Evolutionary conservation across 2,113 vertebrate species (phyloP), one percentile per base, ranked within the genome.

Genomic region (Meriones unguiculatus): DNA sequence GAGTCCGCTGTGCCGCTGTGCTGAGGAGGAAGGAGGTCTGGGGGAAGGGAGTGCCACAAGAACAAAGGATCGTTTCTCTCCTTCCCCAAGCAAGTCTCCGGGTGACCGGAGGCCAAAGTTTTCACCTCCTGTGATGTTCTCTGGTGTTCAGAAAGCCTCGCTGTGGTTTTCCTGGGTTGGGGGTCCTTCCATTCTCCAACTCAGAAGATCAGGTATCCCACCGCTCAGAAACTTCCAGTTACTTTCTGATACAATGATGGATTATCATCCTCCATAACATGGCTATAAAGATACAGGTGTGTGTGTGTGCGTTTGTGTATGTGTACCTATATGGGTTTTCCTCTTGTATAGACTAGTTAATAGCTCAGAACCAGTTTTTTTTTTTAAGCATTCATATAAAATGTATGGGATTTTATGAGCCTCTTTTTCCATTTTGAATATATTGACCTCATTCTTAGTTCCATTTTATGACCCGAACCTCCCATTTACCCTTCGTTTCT

Each of bases 401-500:
- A 80, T 69, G 1, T 28, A 24, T 38, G 73, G 32, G 59, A n/a
- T 84, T 72, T 73, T 82, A 64, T 78, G 64, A 28, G 13, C 22
- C 46, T 50, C 57, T 57, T 67, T 25, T n/a, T 50, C 50, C 24
- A 41, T 50, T 62, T 65, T 78, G 28, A 80, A 35, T 64, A 3
- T 12, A 65, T 4, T 30, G 20, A 18, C 62, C 18, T 87, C 50
- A 82, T 70, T 88, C 22, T 46, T 86, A 54, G 28, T 64, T 84
- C 57, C 3, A 54, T 70, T 90, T 94, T 90, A 90, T 76, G 62
- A 64, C 13, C 76, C 65, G 81, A 50, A 8, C 12, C 38, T 95
- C 89, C 24, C 54, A 82, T 57, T 89, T 76, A 87, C 38, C 84
- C 4, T 89, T 91, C 85, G 41, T 69, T 92, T 90, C 82, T 91